A percentile compares a stretch with the other conserved stretches of the same genome.
phyloP scores from a whole-genome alignment of 1,140 invertebrate genomes.

The Cecropterus lyciades region DNA sequence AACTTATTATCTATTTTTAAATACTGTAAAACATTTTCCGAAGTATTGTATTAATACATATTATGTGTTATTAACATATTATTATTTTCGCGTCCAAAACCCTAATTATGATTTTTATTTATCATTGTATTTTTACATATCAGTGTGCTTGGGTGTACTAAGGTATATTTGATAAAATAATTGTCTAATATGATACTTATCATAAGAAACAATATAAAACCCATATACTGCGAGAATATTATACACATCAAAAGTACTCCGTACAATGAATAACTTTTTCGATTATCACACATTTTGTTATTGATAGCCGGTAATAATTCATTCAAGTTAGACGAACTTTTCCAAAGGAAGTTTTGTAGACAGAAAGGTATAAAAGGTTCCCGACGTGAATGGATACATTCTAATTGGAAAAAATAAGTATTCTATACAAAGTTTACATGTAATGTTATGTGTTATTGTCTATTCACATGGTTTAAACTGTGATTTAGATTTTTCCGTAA shows the following conservation, averaged over 20 bases:
- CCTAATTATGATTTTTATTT: too few relatives aligned
- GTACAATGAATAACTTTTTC: constrained; percentile 47
- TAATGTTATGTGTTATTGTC: not conserved
- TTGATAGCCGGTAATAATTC: constrained; percentile 64
- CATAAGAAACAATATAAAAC: not conserved
- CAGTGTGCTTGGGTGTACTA: too few relatives aligned
- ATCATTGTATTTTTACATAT: too few relatives aligned
- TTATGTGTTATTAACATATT: too few relatives aligned
- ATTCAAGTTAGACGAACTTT: constrained; percentile 59
- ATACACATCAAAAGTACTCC: not conserved
- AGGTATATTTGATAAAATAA: too few relatives aligned
- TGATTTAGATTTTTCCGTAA: constrained; percentile 68
- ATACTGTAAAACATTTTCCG: too few relatives aligned
- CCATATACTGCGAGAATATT: not conserved
- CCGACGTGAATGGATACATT: not conserved
- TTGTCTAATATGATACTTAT: too few relatives aligned
- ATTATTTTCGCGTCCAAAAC: too few relatives aligned
- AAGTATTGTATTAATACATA: too few relatives aligned
- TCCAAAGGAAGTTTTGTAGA: constrained; percentile 49
- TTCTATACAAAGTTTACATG: not conserved
- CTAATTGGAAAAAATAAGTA: not conserved
- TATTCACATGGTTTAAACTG: constrained; percentile 45
- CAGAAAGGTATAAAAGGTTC: constrained; percentile 50
- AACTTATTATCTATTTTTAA: too few relatives aligned
- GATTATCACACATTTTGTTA: constrained; percentile 66